Evolutionary conservation across 2,888 invertebrate genomes (phyloP).

Genomic region (Drosophila quinaria): DNA sequence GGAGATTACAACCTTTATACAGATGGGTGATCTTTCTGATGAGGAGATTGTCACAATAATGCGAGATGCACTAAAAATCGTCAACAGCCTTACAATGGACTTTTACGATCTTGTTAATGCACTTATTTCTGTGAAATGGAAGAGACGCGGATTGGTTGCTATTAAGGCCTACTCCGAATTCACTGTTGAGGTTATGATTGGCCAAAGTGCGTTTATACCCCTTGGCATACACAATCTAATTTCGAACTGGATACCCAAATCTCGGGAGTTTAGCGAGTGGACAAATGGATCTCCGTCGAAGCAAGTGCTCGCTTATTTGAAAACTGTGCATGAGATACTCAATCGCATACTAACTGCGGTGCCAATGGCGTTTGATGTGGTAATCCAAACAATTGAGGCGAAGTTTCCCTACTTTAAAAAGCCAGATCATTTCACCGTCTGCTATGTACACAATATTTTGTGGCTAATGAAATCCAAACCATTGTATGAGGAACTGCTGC

Average conservation of each 20-base stretch:
- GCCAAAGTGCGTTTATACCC: constrained; percentile 89
- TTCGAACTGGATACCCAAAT: constrained; percentile 87
- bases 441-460: constrained; percentile 92
- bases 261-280: constrained; percentile 87
- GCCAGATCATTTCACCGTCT: constrained; percentile 89
- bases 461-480: constrained; percentile 92
- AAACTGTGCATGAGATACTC: constrained; percentile 88
- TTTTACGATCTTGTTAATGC: constrained; percentile 88
- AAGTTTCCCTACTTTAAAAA: constrained; percentile 92
- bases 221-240: constrained; percentile 88
- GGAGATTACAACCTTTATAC: constrained; percentile 78
- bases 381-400: constrained; percentile 88
- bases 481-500: constrained; percentile 89
- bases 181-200: constrained; percentile 89
- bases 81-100: constrained; percentile 87
- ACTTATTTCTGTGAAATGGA: constrained; percentile 88
- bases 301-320: constrained; percentile 87
- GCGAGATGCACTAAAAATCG: constrained; percentile 87
- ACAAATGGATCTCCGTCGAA: constrained; percentile 87
- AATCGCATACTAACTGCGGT: constrained; percentile 84
- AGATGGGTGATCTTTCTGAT: constrained; percentile 82
- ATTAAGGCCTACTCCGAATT: constrained; percentile 88
- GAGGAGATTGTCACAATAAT: constrained; percentile 87
- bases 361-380: constrained; percentile 90
- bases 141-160: constrained; percentile 84